Percentiles rank a stretch among this genome's conserved stretches.
phyloP scores from a whole-genome alignment of 35 echinoderm and acorn worm genomes.

The Strongylocentrotus purpuratus region DNA sequence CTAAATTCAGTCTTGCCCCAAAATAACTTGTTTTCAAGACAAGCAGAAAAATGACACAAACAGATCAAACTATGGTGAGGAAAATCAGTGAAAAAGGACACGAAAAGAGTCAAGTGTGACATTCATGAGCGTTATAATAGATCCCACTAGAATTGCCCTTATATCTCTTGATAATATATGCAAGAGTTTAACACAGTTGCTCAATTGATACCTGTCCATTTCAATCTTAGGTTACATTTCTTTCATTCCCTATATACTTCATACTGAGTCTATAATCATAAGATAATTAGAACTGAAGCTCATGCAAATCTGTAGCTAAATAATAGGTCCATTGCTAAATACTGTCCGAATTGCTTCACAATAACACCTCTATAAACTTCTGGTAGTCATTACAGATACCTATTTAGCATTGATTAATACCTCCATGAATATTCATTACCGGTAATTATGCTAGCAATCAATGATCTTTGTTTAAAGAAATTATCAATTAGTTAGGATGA shows the following conservation, averaged over 20 bases:
- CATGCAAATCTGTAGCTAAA: neutral
- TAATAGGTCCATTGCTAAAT: neutral
- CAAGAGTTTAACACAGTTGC: neutral
- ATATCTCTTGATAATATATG: neutral
- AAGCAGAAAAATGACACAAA: too few relatives aligned
- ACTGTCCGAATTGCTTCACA: neutral
- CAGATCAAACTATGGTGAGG: too few relatives aligned
- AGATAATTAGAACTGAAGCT: neutral
- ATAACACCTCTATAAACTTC: neutral
- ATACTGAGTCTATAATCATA: neutral
- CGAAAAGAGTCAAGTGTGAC: too few relatives aligned
- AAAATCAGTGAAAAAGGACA: too few relatives aligned
- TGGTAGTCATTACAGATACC: neutral
- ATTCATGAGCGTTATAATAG: too few relatives aligned
- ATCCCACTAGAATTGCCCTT: too few relatives aligned
- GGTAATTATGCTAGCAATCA: neutral
- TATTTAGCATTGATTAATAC: neutral
- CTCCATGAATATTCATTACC: neutral
- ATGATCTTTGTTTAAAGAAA: neutral
- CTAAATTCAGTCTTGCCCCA: neutral
- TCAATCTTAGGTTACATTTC: neutral
- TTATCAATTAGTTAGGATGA: neutral
- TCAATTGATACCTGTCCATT: neutral
- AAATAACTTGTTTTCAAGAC: too few relatives aligned
- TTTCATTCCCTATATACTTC: neutral